Conservation (phyloP, 2,113 vertebrate genomes). For the Ailurus styani region DNA sequence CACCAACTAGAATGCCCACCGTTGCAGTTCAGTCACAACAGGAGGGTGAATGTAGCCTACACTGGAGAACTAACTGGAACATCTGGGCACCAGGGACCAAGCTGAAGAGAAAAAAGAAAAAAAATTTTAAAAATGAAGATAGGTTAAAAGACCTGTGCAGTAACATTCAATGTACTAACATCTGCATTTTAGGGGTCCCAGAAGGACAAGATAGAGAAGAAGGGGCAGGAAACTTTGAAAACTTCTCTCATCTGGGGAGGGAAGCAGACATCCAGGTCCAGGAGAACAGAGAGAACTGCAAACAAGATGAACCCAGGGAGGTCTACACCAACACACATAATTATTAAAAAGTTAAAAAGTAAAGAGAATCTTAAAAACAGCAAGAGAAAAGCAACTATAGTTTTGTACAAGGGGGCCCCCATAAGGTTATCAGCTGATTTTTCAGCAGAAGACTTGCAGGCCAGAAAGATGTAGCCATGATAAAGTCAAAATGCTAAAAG, state of each 20-base stretch:
- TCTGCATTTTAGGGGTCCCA: background rate
- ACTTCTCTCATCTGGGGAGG: background rate
- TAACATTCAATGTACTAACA: background rate
- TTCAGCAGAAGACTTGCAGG: background rate
- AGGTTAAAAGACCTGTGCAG: background rate
- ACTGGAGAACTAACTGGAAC: background rate
- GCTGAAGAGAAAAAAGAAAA: background rate
- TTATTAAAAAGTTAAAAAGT: background rate
- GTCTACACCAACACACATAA: background rate
- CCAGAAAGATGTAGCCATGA: background rate
- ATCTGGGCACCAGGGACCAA: background rate
- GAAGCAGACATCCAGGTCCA: background rate
- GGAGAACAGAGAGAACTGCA: background rate
- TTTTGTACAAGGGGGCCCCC: background rate
- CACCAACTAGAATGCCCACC: background rate
- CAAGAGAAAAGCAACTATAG: background rate
- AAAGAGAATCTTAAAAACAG: background rate
- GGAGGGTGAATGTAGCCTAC: background rate
- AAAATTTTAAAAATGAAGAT: background rate
- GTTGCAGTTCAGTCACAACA: background rate
- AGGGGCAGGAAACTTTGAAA: background rate
- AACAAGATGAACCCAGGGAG: background rate
- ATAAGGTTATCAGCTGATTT: background rate
- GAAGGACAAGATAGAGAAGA: background rate
- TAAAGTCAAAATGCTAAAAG: background rate